Evolutionary conservation across 2,888 invertebrate genomes (phyloP).

Genomic region (Drosophila maculinotata): DNA sequence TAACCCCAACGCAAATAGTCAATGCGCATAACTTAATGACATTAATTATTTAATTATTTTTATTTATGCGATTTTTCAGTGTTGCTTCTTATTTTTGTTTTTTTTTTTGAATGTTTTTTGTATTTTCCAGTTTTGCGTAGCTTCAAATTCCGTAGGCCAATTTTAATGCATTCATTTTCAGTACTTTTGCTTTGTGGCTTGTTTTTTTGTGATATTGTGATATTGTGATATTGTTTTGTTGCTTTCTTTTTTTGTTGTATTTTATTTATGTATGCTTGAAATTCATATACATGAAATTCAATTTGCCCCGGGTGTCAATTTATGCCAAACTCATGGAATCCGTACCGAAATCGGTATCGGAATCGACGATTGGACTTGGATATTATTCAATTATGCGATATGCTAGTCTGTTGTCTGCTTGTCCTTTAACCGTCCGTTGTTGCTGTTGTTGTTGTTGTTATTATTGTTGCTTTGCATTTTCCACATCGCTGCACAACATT

Average conservation of each 20-base stretch:
- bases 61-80: slow-evolving; percentile 65
- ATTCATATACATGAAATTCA: slow-evolving; percentile 46
- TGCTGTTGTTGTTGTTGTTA: slow-evolving; percentile 7
- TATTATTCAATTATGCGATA: slow-evolving; percentile 69
- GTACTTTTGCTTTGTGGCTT: neutral
- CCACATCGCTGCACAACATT: slow-evolving; percentile 65
- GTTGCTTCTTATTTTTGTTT: slow-evolving; percentile 3
- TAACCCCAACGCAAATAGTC: slow-evolving; percentile 40
- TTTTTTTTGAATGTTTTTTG: slow-evolving; percentile 15
- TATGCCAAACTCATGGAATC: slow-evolving; percentile 41
- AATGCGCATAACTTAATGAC: slow-evolving; percentile 71
- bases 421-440: slow-evolving; percentile 3
- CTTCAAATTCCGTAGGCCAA: slow-evolving; percentile 38
- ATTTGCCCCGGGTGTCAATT: slow-evolving; percentile 58
- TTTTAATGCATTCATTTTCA: slow-evolving; percentile 35
- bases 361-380: slow-evolving; percentile 50
- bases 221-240: neutral
- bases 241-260: neutral
- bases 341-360: slow-evolving; percentile 14
- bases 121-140: slow-evolving; percentile 23
- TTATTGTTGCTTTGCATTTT: slow-evolving; percentile 58
- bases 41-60: slow-evolving; percentile 81
- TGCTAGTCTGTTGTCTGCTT: slow-evolving; percentile 1
- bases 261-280: slow-evolving; percentile 49
- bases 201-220: too few species aligned